These are phyloP conservation scores for Drosophila albomicans DNA, from an alignment of 1,140 invertebrate genomes.

Conservation along the genomic window DNA sequence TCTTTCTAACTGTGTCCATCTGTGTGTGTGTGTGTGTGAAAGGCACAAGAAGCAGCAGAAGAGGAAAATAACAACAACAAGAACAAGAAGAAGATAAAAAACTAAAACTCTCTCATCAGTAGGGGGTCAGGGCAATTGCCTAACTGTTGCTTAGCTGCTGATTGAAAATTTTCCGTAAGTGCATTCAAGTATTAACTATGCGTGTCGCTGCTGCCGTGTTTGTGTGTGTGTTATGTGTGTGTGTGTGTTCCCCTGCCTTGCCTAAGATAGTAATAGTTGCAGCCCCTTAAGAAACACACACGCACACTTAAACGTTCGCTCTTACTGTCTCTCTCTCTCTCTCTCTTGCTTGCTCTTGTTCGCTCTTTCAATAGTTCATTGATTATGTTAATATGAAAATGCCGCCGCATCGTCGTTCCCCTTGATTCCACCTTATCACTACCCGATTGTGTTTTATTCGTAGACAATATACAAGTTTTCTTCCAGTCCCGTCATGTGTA, in stretches of 20 bases:
- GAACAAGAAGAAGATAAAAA: constrained; percentile 30
- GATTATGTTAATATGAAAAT: constrained; percentile 76
- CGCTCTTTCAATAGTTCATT: constrained; percentile 52
- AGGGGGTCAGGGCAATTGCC: constrained; percentile 65
- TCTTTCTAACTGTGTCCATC: constrained; percentile 13
- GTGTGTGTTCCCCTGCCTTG: constrained; percentile 17
- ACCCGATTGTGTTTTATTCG: too few species aligned
- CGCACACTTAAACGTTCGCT: background rate
- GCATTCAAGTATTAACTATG: constrained; percentile 69
- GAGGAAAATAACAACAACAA: too few species aligned
- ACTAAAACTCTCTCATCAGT: constrained; percentile 66
- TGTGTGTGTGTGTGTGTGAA: constrained; percentile 19
- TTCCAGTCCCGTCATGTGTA: too few species aligned
- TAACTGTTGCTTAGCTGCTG: constrained; percentile 53
- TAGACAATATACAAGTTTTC: too few species aligned
- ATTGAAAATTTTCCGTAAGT: constrained; percentile 78
- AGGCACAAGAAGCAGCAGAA: background rate
- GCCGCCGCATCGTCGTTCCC: constrained; percentile 38
- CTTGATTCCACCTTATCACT: constrained; percentile 44
- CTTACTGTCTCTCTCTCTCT: background rate
- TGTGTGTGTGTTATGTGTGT: constrained; percentile 15
- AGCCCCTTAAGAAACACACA: constrained; percentile 38
- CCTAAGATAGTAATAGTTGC: constrained; percentile 52
- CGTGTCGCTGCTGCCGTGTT: background rate
- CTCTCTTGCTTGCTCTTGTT: background rate